Percentiles rank a stretch among this genome's conserved stretches.
phyloP scores from a whole-genome alignment of 2,797 vertebrate species.

The Toxotes lorentzi region DNA sequence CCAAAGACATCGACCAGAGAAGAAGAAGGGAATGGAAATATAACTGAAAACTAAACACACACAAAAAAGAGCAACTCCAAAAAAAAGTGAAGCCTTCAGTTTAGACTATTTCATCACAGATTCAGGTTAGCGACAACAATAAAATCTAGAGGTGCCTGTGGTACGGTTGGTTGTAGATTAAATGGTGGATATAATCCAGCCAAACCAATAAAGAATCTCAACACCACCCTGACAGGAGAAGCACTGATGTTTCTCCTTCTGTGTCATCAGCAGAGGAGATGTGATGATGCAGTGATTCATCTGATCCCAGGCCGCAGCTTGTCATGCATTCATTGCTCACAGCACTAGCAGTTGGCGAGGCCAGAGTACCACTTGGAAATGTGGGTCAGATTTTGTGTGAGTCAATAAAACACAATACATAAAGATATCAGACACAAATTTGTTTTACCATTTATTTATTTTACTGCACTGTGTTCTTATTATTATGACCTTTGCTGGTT shows the following conservation, averaged over 20 bases:
- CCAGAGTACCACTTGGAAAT: constrained; percentile 24
- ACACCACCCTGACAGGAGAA: not conserved
- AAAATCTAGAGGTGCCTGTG: not conserved
- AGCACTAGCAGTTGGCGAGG: constrained; percentile 17
- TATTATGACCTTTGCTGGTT: not conserved
- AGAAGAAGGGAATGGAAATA: not conserved
- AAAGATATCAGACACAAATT: not conserved
- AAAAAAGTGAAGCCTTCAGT: too few relatives aligned
- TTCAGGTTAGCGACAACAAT: not conserved
- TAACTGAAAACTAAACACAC: not conserved
- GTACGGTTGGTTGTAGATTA: not conserved
- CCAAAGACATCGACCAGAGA: not conserved
- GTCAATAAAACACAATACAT: not conserved
- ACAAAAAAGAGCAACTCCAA: too few relatives aligned
- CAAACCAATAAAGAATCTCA: not conserved
- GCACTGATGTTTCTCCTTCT: not conserved
- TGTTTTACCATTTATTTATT: not conserved
- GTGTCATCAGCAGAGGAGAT: constrained; percentile 16
- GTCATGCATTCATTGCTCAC: constrained; percentile 31
- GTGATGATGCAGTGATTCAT: constrained; percentile 47
- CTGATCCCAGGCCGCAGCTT: constrained; percentile 12
- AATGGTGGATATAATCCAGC: not conserved
- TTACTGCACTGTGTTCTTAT: too few relatives aligned
- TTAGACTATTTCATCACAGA: too few relatives aligned
- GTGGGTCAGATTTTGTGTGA: constrained; percentile 18